Base-by-base conservation (phyloP, 2,797 vertebrate genomes). In the Mycteria americana region DNA sequence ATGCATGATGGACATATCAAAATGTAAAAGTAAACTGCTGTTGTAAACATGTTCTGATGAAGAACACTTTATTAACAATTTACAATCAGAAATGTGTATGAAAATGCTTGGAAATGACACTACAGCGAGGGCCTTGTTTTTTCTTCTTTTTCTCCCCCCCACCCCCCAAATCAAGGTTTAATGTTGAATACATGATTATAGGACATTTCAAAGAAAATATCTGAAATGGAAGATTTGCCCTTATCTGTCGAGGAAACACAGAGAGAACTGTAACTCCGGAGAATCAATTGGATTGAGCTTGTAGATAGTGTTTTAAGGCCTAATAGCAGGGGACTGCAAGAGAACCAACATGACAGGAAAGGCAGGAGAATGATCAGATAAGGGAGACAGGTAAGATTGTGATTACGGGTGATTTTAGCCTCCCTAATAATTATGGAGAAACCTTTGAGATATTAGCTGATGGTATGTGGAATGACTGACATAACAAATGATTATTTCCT, bases 361-460 rank as follows among this genome's bases (percentile, higher is more conserved):
- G 37, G 41, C 53, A 93, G 53, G 27, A 77, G 30, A 88, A 83
- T 80, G 81, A 97, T 93, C 93, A 97, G 95, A 95, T 97, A 97
- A 97, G 57, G 13, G 75, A 96, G 70, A 91, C 82, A 95, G 83
- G 95, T 95, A 95, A 88, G 79, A 96, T 85, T 87, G 65, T 95
- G 92, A 95, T 95, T 97, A 93, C 77, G 73, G 88, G 48, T 93
- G 87, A 97, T 96, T 97, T 97, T 85, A 74, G 14, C 79, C 56
- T 90, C 79, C 87, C 85, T 96, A 96, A 96, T 96, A 97, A 96
- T 97, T 91, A 70, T 18, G 78, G 90, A 97, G 89, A 97, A 97
- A 95, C 5, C 77, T 94, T 83, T 93, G 91, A 97, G 93, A 96
- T 88, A 76, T 64, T 70, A 70, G 57, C 77, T 91, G 72, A 65